phyloP scores from a whole-genome alignment of 2,113 vertebrate species.

The Oncorhynchus masou region DNA sequence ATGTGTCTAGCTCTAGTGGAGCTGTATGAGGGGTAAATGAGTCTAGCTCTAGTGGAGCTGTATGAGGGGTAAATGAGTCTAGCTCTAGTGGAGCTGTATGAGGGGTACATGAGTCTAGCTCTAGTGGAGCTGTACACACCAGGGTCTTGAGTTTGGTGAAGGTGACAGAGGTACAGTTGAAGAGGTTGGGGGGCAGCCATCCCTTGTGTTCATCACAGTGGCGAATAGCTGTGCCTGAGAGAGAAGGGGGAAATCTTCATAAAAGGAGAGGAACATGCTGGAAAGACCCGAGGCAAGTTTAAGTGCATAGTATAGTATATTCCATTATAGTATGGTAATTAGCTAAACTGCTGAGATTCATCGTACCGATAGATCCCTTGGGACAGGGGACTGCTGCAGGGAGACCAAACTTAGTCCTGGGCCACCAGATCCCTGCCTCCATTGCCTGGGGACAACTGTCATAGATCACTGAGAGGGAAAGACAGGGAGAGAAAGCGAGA shows the following conservation, averaged over 20 bases:
- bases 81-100: background rate
- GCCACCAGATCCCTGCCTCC: constrained; percentile 93
- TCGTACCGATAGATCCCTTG: constrained; percentile 85
- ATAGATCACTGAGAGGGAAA: constrained; percentile 83
- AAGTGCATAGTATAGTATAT: constrained; percentile 43
- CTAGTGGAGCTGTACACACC: constrained; percentile 68
- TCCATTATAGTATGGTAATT: constrained; percentile 60
- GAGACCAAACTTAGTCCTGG: constrained; percentile 90
- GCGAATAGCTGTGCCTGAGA: constrained; percentile 85
- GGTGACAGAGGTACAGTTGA: constrained; percentile 88
- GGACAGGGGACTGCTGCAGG: constrained; percentile 91
- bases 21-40: background rate
- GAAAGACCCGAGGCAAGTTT: constrained; percentile 8
- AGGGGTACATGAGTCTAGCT: background rate
- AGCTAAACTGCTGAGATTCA: constrained; percentile 37
- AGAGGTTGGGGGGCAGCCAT: constrained; percentile 91
- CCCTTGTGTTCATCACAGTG: constrained; percentile 96
- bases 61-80: background rate
- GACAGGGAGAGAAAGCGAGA: constrained; percentile 15
- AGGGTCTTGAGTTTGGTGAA: constrained; percentile 85
- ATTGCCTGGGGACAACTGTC: constrained; percentile 94
- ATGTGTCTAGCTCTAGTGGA: background rate
- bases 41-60: background rate
- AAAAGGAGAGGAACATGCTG: background rate
- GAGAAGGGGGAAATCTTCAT: background rate